Conservation (phyloP, 2,797 vertebrate genomes). For the Discoglossus pictus region DNA sequence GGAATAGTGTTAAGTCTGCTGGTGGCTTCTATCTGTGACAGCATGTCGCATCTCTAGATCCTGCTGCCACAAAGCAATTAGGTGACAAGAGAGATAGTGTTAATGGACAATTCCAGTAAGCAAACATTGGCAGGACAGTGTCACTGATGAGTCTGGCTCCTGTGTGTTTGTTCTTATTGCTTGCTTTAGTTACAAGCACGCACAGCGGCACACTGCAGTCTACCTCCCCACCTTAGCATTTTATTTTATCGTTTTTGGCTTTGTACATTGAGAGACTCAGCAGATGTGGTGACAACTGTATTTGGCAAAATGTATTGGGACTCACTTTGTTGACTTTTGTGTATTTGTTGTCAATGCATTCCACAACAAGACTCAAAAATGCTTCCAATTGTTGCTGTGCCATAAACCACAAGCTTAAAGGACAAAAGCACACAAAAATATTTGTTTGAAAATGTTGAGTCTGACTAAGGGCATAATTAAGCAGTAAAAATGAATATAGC, state of each 20-base stretch:
- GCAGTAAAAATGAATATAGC: too few relatives aligned
- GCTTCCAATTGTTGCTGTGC: too few relatives aligned
- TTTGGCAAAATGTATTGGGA: slow-evolving; percentile 1
- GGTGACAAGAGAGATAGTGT: slow-evolving; percentile 32
- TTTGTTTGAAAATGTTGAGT: too few relatives aligned
- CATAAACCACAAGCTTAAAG: too few relatives aligned
- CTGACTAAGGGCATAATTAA: too few relatives aligned
- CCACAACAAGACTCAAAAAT: too few relatives aligned
- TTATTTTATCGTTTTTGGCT: background rate
- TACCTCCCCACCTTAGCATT: background rate
- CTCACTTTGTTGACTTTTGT: background rate
- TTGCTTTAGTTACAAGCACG: slow-evolving; percentile 12
- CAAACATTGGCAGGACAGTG: slow-evolving; percentile 44
- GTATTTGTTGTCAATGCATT: background rate
- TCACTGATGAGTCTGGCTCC: slow-evolving; percentile 16
- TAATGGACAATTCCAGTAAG: slow-evolving; percentile 37
- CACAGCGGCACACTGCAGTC: background rate
- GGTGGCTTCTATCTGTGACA: slow-evolving; percentile 24
- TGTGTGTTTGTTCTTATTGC: slow-evolving; percentile 15
- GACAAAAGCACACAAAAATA: too few relatives aligned
- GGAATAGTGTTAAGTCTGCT: slow-evolving; percentile 19
- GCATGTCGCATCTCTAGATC: slow-evolving; percentile 29
- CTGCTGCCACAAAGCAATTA: slow-evolving; percentile 26
- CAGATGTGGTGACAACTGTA: slow-evolving; percentile 6
- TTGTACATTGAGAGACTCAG: background rate